A percentile compares a stretch with the other conserved stretches of the same genome.
phyloP scores from a whole-genome alignment of 2,113 vertebrate genomes.

The Bubo blakistoni region DNA sequence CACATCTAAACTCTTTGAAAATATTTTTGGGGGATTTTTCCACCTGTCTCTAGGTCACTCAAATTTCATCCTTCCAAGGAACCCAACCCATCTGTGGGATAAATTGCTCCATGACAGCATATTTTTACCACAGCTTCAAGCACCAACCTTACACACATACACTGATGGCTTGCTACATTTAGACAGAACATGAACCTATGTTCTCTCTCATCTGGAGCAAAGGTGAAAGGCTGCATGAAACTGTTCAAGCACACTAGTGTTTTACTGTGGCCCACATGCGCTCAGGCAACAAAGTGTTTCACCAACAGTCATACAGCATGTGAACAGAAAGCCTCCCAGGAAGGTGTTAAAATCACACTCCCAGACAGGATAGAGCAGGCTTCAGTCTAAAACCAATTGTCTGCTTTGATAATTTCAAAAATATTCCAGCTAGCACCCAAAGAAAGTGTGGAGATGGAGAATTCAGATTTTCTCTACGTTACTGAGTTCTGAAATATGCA shows the following conservation, averaged over 20 bases:
- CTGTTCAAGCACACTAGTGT: background rate
- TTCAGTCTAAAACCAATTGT: background rate
- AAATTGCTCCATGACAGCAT: background rate
- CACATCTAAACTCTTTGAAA: background rate
- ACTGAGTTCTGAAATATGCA: background rate
- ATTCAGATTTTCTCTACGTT: background rate
- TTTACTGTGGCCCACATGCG: background rate
- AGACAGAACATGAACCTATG: background rate
- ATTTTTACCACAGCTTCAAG: background rate
- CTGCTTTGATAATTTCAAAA: background rate
- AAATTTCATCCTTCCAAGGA: background rate
- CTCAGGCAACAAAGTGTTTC: background rate
- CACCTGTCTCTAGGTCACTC: background rate
- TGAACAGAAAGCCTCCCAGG: background rate
- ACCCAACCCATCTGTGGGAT: background rate
- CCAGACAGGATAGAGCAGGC: background rate
- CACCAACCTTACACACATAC: background rate
- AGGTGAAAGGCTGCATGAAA: background rate
- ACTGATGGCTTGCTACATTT: background rate
- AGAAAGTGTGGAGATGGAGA: background rate
- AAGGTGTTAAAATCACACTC: background rate
- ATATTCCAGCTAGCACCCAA: background rate
- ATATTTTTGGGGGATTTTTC: background rate
- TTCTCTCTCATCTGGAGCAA: background rate
- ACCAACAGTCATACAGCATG: rapidly evolving